Conservation (phyloP, 2,888 invertebrate species). For the Callosobruchus maculatus region DNA sequence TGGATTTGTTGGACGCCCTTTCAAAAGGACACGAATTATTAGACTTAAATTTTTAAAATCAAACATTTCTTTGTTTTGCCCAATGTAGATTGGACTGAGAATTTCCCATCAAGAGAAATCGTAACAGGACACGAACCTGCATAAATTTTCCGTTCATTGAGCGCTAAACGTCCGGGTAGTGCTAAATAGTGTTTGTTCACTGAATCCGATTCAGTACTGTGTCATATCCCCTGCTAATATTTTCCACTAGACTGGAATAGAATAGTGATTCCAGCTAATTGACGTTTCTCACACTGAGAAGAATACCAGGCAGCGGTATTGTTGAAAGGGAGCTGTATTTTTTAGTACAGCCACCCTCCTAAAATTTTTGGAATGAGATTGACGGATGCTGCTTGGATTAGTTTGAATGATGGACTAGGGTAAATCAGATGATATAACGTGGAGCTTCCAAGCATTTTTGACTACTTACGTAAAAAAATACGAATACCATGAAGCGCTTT, state of each 20-base stretch:
- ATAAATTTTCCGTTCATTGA: slow-evolving; percentile 48
- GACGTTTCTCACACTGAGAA: slow-evolving; percentile 34
- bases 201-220: slow-evolving; percentile 33
- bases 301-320: background rate
- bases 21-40: no score
- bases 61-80: no score
- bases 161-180: slow-evolving; percentile 45
- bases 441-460: no score
- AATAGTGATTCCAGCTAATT: slow-evolving; percentile 39
- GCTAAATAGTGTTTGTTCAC: slow-evolving; percentile 34
- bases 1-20: no score
- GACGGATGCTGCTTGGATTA: background rate
- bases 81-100: no score
- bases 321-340: background rate
- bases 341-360: background rate
- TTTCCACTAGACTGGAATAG: slow-evolving; percentile 38
- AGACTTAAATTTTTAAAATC: no score
- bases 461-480: no score
- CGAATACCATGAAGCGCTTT: no score
- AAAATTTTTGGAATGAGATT: background rate
- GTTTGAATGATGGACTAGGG: no score
- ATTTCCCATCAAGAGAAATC: slow-evolving; percentile 7
- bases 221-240: slow-evolving; percentile 35
- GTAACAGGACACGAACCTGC: slow-evolving; percentile 17
- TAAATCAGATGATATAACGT: no score